Evolutionary conservation across 2,113 vertebrate species (phyloP).

Genomic region (Dipodomys spectabilis): DNA sequence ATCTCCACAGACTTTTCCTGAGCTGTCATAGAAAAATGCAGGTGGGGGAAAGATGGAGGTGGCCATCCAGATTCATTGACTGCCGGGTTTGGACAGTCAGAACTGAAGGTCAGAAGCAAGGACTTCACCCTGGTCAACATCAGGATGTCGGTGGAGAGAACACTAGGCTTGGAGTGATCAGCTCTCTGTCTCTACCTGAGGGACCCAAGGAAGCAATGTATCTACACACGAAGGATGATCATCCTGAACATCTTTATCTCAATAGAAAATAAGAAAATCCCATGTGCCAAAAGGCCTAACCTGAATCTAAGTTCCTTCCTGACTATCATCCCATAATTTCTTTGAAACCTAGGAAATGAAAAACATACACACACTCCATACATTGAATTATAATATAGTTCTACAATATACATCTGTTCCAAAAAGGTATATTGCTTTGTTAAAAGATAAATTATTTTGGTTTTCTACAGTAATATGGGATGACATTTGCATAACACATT

Average conservation of each 20-base stretch:
- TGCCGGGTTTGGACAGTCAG: rapidly evolving
- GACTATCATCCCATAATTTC: not conserved
- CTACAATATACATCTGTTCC: not conserved
- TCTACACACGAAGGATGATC: not conserved
- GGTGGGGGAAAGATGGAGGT: rapidly evolving
- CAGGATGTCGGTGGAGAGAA: rapidly evolving
- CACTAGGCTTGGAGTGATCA: not conserved
- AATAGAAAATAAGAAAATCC: not conserved
- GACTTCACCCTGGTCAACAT: not conserved
- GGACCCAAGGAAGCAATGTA: not conserved
- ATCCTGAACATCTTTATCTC: not conserved
- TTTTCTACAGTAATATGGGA: not conserved
- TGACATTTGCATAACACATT: not conserved
- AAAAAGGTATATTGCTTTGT: not conserved
- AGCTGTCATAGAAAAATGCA: rapidly evolving
- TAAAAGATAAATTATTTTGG: not conserved
- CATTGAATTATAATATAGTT: not conserved
- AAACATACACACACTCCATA: not conserved
- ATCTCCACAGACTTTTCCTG: rapidly evolving
- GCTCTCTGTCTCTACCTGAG: rapidly evolving
- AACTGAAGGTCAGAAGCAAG: not conserved
- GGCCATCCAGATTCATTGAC: too few relatives aligned
- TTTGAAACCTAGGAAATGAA: not conserved
- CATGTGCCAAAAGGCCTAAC: not conserved
- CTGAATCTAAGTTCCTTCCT: not conserved